Percentiles rank a stretch among this genome's conserved stretches.
Evolutionary conservation across 2,113 vertebrate species (phyloP).

Genomic region (Brienomyrus longianalis): DNA sequence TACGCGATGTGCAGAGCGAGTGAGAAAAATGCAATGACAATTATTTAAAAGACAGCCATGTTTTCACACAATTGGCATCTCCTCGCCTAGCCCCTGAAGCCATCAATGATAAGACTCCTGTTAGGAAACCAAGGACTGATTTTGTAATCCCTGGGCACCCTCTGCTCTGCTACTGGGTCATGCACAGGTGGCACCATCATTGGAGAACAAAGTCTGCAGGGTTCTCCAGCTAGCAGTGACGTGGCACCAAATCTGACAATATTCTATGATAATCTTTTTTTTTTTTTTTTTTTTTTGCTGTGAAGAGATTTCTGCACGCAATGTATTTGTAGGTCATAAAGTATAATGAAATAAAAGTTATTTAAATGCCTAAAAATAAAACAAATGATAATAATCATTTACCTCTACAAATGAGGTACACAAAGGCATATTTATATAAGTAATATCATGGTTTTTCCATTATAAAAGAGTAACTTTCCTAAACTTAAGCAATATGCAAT

Average conservation of each 20-base stretch:
- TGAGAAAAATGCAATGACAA: not conserved
- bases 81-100: not conserved
- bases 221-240: not conserved
- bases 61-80: not conserved
- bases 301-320: not conserved
- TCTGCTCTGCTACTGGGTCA: not conserved
- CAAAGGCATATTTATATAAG: not conserved
- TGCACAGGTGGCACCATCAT: not conserved
- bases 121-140: not conserved
- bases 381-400: not conserved
- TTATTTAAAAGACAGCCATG: not conserved
- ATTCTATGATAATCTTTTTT: not conserved
- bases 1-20: not conserved
- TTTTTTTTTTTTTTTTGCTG: not conserved
- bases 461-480: not conserved
- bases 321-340: not conserved
- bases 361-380: not conserved
- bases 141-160: not conserved
- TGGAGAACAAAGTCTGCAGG: not conserved
- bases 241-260: not conserved
- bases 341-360: not conserved
- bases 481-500: not conserved
- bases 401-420: not conserved
- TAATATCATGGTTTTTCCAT: not conserved
- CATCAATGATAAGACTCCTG: not conserved